Evolutionary conservation across 2,797 vertebrate genomes (phyloP), one percentile per base, ranked within the genome.

Genomic region (Myotis pilosus): DNA sequence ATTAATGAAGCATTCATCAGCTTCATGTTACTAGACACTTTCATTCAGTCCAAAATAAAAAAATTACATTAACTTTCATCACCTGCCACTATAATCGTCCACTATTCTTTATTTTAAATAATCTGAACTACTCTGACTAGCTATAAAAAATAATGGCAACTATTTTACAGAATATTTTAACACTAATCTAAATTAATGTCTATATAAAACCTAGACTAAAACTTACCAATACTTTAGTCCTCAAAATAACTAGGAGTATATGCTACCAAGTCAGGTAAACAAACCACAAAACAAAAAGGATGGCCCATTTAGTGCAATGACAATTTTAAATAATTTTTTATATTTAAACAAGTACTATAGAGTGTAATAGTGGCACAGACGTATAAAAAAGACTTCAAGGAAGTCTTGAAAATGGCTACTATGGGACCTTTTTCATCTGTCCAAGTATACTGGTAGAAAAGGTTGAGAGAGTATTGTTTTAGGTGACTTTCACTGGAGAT

Each of bases 31-130:
- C 19, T 17, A 7, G 60, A 87, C 17, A 47, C 55, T 90, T 87
- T 57, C 38, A 92, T 64, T 94, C 79, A 75, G 76, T 30, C 62
- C 64, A 83, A 95, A 96, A 89, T 72, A 82, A 85, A 93, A 93
- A 95, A 86, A 82, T 60, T 49, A 83, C 8, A 92, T 71, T 69
- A 86, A 82, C 44, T 94, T 87, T 94, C 79, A 85, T 64, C 53
- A 87, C 68, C 19, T 92, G 53, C 33, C 23, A 81, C 49, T 87
- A 62, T 86, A 49, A 87, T 20, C 68, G 53, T 41, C 49, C 22
- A 55, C 25, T 57, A 78, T 28, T 81, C 30, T 33, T 66, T 93
- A 57, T 69, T 92, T 81, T 92, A 94, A 91, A 91, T 87, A 62
- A 93, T 47, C 33, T 74, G 49, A 95, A 75, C 23, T 68, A 74